A percentile compares a stretch with the other conserved stretches of the same genome.
Conservation (phyloP, 92 coral and sea anemone genomes). For the Phenganax marumi region DNA sequence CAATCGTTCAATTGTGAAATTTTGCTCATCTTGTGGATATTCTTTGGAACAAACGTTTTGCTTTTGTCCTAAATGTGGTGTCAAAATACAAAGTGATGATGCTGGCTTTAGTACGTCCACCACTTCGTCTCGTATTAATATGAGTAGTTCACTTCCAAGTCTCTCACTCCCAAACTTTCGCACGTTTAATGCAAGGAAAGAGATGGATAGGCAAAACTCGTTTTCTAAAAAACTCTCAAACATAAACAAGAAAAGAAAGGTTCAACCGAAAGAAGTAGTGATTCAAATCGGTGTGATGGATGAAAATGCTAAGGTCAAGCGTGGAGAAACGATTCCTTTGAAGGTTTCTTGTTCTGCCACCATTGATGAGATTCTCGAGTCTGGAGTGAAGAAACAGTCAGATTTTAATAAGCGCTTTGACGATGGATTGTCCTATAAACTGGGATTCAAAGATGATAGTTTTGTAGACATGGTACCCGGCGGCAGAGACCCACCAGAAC, state of each 20-base stretch:
- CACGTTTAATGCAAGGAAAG: slow-evolving; percentile 46
- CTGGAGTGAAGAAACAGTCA: slow-evolving; percentile 52
- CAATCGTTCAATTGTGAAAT: not conserved
- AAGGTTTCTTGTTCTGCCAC: slow-evolving; percentile 54
- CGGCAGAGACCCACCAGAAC: slow-evolving; percentile 57
- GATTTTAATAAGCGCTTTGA: slow-evolving; percentile 61
- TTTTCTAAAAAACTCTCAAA: slow-evolving; percentile 16
- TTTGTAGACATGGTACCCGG: slow-evolving; percentile 57
- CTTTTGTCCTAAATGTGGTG: slow-evolving; percentile 42
- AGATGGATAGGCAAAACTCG: slow-evolving; percentile 33
- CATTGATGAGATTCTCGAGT: slow-evolving; percentile 42
- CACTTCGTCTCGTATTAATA: not conserved
- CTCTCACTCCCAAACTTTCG: slow-evolving; percentile 42
- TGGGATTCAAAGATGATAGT: slow-evolving; percentile 60
- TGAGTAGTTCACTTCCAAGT: not conserved
- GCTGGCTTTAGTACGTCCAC: not conserved
- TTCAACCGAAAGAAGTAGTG: slow-evolving; percentile 49
- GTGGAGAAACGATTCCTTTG: slow-evolving; percentile 56
- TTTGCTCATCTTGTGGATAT: slow-evolving; percentile 24
- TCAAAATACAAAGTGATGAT: not conserved
- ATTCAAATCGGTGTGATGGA: slow-evolving; percentile 60
- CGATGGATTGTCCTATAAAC: not conserved
- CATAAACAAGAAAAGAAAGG: slow-evolving; percentile 37
- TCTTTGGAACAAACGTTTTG: slow-evolving; percentile 39
- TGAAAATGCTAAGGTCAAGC: slow-evolving; percentile 44